Evolutionary conservation across 2,888 invertebrate genomes (phyloP), one percentile per base, ranked within the genome.

Genomic region (Phragmatobia fuliginosa): DNA sequence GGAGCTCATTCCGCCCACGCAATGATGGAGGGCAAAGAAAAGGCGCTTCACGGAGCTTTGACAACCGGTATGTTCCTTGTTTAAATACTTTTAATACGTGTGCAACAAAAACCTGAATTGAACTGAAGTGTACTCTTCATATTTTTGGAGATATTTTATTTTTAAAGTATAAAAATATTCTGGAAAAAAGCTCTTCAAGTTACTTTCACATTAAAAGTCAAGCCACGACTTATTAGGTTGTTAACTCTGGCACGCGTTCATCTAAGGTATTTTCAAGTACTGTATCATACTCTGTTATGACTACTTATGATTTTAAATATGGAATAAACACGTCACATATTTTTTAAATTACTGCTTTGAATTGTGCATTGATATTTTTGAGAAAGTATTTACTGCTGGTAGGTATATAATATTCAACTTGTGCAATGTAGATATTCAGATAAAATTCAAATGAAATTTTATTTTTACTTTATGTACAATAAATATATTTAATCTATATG

Each of bases 11-110:
- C 96, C 74, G 95, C 95, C 74, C 95, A 95, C 82, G 85, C 94
- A 56, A 95, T 95, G 95, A 92, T 94, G 91, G 95, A 94, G 81
- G 95, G 95, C 84, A 95, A 95, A 85, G 94, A 95, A 85, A 94
- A 96, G 81, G 85, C 91, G 28, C 90, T 94, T 36, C 90, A 90
- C 72, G 90, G 89, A 80, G 89, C 90, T 75, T 81, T 93, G 77
- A 88, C 92, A 69, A 82, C 88, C 68, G 92, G 92, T 92, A 71
- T 90, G 90, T 86, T 75, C 68, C 72, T 66, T 72, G 49, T 63
- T 61, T 67, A 56, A 70, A 41, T 33, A 65, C 71, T 79, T 81
- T 49, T 62, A 38, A 69, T 71, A 75, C 66, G 59, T 79, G 52
- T 73, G 36, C 73, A 71, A 71, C 45, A 8, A 62, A 52, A 38